A percentile compares a stretch with the other conserved stretches of the same genome.
Evolutionary conservation across 2,113 vertebrate genomes (phyloP).

Genomic region (Sarotherodon lohbergeri): DNA sequence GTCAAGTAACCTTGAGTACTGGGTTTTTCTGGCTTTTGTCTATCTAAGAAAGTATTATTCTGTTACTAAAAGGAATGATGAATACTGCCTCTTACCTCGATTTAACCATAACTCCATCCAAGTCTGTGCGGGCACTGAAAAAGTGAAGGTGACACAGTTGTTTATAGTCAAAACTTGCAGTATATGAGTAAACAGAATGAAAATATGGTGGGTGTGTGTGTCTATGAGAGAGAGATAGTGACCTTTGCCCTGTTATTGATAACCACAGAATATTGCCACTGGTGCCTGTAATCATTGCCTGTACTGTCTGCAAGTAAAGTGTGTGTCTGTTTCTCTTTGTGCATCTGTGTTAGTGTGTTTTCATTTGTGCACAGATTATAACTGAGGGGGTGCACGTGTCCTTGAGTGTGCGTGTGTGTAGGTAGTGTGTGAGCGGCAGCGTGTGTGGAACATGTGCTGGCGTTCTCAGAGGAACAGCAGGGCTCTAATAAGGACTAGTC

Average conservation of each 20-base stretch:
- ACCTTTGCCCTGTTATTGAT: conserved; percentile 30
- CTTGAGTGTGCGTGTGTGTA: conserved; percentile 35
- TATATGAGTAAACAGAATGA: neutral
- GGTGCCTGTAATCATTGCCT: conserved; percentile 25
- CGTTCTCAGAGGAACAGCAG: conserved; percentile 98
- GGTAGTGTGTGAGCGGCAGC: conserved; percentile 65
- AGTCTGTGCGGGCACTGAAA: neutral
- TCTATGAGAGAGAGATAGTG: neutral
- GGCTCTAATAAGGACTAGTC: conserved; percentile 92
- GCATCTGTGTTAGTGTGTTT: conserved; percentile 52
- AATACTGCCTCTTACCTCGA: neutral
- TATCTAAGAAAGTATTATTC: neutral
- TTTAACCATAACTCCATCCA: neutral
- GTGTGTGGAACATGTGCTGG: conserved; percentile 92
- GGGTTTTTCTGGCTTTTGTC: neutral
- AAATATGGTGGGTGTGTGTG: neutral
- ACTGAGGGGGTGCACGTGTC: conserved; percentile 47
- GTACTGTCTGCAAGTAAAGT: conserved; percentile 8
- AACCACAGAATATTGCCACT: neutral
- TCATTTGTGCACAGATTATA: conserved; percentile 61
- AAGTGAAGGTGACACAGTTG: neutral
- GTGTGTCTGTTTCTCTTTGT: conserved; percentile 42
- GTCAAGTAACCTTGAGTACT: neutral
- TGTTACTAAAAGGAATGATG: neutral
- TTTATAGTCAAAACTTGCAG: neutral